Evolutionary conservation across 2,797 vertebrate genomes (phyloP).

Genomic region (Pteropus rufus): DNA sequence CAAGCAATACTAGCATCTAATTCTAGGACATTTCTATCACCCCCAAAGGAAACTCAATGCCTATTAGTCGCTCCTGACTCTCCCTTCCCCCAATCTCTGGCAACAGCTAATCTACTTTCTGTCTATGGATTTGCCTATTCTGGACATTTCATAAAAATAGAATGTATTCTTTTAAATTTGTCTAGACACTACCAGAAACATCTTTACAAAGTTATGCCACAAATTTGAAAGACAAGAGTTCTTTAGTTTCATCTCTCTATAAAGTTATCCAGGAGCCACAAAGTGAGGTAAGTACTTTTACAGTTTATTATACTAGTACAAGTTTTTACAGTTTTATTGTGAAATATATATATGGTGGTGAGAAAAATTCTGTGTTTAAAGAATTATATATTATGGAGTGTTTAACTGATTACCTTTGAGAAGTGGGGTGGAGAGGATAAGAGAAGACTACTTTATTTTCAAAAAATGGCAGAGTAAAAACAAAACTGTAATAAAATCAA

Average conservation of each 20-base stretch:
- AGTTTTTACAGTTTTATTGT: conserved; percentile 36
- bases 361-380: conserved; percentile 20
- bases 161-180: conserved; percentile 74
- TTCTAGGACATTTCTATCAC: not conserved
- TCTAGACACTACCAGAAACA: conserved; percentile 94
- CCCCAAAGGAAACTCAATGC: not conserved
- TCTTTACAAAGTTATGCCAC: conserved; percentile 93
- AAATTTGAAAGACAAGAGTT: conserved; percentile 91
- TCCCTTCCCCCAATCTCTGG: not conserved
- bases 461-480: not conserved
- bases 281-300: conserved; percentile 90
- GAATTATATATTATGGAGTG: not conserved
- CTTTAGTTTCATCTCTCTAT: conserved; percentile 95
- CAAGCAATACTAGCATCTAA: not conserved
- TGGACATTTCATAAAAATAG: conserved; percentile 50
- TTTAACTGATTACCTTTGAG: conserved; percentile 11
- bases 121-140: conserved; percentile 10
- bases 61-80: not conserved
- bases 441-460: not conserved
- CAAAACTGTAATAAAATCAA: conserved; percentile 32
- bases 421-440: not conserved
- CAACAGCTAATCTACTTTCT: not conserved
- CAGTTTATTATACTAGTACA: not conserved
- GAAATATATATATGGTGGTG: not conserved
- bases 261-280: conserved; percentile 97